phyloP scores from a whole-genome alignment of 1,140 invertebrate species.

The Psilanteris sp. region DNA sequence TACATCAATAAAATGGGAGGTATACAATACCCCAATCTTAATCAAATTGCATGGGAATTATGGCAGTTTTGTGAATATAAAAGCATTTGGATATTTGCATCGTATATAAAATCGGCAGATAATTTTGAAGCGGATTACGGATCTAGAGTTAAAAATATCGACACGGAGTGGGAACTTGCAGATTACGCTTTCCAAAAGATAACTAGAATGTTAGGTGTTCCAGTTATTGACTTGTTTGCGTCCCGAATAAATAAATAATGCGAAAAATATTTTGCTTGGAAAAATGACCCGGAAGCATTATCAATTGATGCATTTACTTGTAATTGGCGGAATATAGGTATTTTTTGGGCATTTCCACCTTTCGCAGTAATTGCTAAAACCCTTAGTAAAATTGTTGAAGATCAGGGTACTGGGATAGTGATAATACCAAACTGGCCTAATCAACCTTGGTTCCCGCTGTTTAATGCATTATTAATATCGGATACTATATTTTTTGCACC shows the following conservation, averaged over 20 bases:
- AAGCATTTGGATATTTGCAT: too few relatives aligned
- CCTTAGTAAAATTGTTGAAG: background rate
- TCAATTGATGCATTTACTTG: background rate
- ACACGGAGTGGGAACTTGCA: background rate
- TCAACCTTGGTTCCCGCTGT: background rate
- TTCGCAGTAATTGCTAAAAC: slow-evolving; percentile 1
- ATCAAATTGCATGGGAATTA: background rate
- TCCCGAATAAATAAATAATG: background rate
- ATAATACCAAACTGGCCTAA: background rate
- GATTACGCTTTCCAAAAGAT: background rate
- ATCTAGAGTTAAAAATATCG: background rate
- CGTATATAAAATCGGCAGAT: background rate
- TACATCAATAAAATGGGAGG: too few relatives aligned
- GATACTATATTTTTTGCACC: too few relatives aligned
- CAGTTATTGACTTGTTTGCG: background rate
- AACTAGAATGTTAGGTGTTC: background rate
- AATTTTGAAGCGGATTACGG: background rate
- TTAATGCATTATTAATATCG: background rate
- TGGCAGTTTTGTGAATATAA: background rate
- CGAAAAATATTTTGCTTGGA: background rate
- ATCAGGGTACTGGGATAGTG: background rate
- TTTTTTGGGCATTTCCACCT: background rate
- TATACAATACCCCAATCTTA: background rate
- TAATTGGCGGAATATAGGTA: background rate
- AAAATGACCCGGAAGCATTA: background rate